These are phyloP conservation scores for Diachasmimorpha longicaudata DNA, from an alignment of 1,140 invertebrate species.

Conservation along the genomic window DNA sequence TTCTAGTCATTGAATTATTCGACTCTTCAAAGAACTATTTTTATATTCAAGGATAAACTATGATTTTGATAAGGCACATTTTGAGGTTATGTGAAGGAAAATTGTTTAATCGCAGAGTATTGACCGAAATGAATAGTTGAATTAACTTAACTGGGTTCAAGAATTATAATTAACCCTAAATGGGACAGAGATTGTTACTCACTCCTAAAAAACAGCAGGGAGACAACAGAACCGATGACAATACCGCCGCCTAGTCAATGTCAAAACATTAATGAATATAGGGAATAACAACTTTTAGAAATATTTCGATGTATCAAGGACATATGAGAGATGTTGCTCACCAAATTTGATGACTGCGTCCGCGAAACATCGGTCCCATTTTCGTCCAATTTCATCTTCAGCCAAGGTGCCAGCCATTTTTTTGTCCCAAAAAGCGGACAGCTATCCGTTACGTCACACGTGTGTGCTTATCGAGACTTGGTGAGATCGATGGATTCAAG, in stretches of 20 bases:
- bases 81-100: no score
- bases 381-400: conserved; percentile 62
- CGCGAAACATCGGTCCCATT: conserved; percentile 63
- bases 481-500: neutral
- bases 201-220: conserved; percentile 70
- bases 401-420: conserved; percentile 56
- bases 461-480: neutral
- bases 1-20: no score
- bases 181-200: conserved; percentile 38
- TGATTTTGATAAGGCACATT: no score
- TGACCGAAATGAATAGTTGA: neutral
- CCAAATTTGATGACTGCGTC: conserved; percentile 61
- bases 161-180: neutral
- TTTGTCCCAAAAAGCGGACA: conserved; percentile 15
- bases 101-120: neutral
- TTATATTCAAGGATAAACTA: no score
- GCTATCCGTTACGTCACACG: neutral
- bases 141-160: neutral
- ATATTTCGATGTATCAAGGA: neutral
- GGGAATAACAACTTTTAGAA: neutral
- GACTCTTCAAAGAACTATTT: no score
- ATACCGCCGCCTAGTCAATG: conserved; percentile 69
- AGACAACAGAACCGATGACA: conserved; percentile 70
- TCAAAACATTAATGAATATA: conserved; percentile 34
- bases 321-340: conserved; percentile 38